A percentile compares a stretch with the other conserved stretches of the same genome.
These are phyloP conservation scores for Seira ritae DNA, from an alignment of 2,888 invertebrate genomes.

Conservation along the genomic window DNA sequence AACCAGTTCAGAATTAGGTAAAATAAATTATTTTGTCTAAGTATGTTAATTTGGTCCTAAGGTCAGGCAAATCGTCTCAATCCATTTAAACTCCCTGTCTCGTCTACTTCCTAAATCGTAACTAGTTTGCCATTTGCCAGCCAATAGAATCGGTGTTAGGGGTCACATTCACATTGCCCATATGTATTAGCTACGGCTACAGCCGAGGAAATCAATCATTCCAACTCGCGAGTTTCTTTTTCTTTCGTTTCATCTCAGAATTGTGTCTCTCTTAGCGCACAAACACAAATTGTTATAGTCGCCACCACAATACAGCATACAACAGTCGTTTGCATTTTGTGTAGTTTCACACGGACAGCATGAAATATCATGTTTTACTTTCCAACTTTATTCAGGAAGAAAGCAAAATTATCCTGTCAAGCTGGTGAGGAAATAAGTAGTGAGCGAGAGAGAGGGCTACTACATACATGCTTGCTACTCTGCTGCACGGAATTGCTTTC, in stretches of 20 bases:
- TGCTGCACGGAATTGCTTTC: not conserved
- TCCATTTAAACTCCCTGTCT: too few species aligned
- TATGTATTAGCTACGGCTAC: too few species aligned
- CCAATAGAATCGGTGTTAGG: not conserved
- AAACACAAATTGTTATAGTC: too few species aligned
- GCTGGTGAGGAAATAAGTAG: constrained; percentile 12
- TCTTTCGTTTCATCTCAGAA: too few species aligned
- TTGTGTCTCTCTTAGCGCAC: not conserved
- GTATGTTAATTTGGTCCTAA: too few species aligned
- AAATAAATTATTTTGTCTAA: too few species aligned
- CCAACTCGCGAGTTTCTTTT: not conserved
- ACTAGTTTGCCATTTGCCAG: too few species aligned
- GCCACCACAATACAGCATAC: too few species aligned
- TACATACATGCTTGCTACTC: not conserved
- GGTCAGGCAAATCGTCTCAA: too few species aligned
- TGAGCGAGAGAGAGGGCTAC: constrained; percentile 9
- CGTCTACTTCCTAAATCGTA: too few species aligned
- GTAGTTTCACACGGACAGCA: constrained; percentile 15
- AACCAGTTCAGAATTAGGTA: too few species aligned
- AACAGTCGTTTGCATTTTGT: not conserved
- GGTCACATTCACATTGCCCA: too few species aligned
- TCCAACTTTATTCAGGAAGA: constrained; percentile 13
- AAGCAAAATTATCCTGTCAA: constrained; percentile 19
- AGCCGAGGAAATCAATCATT: not conserved
- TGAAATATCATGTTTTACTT: constrained; percentile 21